Evolutionary conservation across 1,140 invertebrate species (phyloP), one percentile per base, ranked within the genome.

Genomic region (Diachasmimorpha longicaudata): DNA sequence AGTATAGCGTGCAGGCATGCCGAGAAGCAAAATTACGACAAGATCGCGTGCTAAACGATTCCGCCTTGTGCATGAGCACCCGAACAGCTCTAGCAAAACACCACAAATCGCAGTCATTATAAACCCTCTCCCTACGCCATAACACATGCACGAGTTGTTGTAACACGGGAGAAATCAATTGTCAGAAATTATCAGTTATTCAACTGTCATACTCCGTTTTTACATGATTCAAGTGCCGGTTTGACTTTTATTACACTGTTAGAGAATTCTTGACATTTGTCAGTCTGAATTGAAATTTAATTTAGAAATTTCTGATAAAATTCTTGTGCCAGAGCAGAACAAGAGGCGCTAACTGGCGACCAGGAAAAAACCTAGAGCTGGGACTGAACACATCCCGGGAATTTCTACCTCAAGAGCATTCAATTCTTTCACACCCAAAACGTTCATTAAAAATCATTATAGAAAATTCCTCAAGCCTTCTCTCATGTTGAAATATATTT

Each of bases 21-120:
- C 81, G 81, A 75, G 77, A 80, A 68, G 77, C 80, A 83, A 82
- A 87, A 85, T 85, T 87, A 87, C 84, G 85, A 85, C 84, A 85
- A 81, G 79, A 87, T 87, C 84, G 85, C 85, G 85, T 87, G 85
- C 83, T 84, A 85, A 87, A 85, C 83, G 85, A 85, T 83, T 79
- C 77, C 79, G 67, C 79, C 73, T 70, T 70, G 46, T 71, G 68
- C 75, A 74, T 75, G 48, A 76, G n/a, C 75, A 48, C 74, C 73
- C 39, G 16, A 55, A 39, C 42, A 16, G 67, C 23, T 25, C 39
- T 52, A 46, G 75, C 75, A 78, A 80, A 79, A 79, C 77, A 80
- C 75, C 79, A 80, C 79, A 78, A 80, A 80, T 81, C 78, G 72
- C 78, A 67, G 44, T 76, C 79, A 77, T 80, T 75, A 71, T 75